Base-by-base conservation (phyloP, 2,797 vertebrate genomes). In the Schizothorax lantsangensis region DNA sequence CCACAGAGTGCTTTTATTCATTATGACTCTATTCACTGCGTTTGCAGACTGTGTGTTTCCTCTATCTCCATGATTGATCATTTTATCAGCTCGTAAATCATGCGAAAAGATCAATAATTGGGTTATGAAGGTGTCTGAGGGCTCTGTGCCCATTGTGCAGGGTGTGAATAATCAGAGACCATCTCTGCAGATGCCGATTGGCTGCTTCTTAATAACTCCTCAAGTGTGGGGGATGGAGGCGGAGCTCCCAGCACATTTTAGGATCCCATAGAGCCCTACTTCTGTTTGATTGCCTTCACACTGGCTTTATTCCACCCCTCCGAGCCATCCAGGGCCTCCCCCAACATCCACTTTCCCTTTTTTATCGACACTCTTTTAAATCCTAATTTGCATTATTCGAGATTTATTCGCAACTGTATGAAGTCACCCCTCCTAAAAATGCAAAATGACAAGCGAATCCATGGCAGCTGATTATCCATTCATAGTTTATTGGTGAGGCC, bases 211-310 rank as follows among this genome's bases (percentile, higher is more conserved):
- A 90, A 86, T 93, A 88, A 84, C 80, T 90, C 88, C 88, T 91
- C 71, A 80, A 87, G 90, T 88, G 88, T 91, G 86, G 90, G 89
- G 90, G 90, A 89, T 88, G 88, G 84, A 88, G 87, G 86, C 84
- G 86, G 79, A 90, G 87, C 87, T 88, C 87, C 78, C 88, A 88
- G 88, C 88, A 89, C 85, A 91, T 93, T 89, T 89, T 88, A 90
- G 92, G 83, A 89, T 92, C 92, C 91, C 90, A 85, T 85, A 81
- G 90, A 90, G 88, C 88, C 90, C 90, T 84, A 87, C 62, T 90
- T 91, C 79, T 86, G 90, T 93, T 92, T 92, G 91, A 92, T 93
- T 91, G 88, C 92, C 91, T 92, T 92, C 91, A 91, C 88, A 87
- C 86, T 92, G 92, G 92, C 89, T 66, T 81, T 88, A 88, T 90